Base-by-base conservation (phyloP, 2,888 invertebrate genomes). In the Bombyx huttoni region DNA sequence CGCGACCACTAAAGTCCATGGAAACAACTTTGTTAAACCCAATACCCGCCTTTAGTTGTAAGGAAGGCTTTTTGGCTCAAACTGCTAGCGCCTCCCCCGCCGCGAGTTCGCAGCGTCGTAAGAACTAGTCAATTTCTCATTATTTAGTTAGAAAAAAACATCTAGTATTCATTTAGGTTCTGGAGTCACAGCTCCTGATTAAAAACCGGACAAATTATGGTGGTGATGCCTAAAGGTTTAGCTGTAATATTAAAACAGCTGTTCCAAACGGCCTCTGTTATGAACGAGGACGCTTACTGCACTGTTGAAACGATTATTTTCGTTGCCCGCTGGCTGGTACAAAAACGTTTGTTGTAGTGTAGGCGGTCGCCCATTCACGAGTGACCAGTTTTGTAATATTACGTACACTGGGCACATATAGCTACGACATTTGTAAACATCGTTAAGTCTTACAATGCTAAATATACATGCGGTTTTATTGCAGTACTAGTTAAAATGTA, bases 251-350 rank as follows among this genome's bases (percentile, higher is more conserved):
- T 54, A 56, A 53, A 49, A 51, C 49, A 51, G 52, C 46, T 51
- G 35, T 48, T 58, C 49, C n/a, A 40, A 40, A 40, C 68, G 73
- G 75, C 77, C 78, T 77, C 69, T 72, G 73, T 71, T 62, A 56
- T 59, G 65, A 67, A 64, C 65, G 68, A 69, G 72, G 68, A 68
- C 75, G 63, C 58, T 64, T 53, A 53, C 62, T 70, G 70, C 67
- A 70, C 68, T 82, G 84, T 65, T 80, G 78, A 76, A 84, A 73
- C 76, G 75, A 84, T 86, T 84, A 86, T 79, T 78, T 78, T 74
- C 60, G 73, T 63, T 63, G 40, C 6, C 40, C 60, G 61, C 61
- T 56, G 51, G 54, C 49, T 55, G 60, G 61, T 63, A 66, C 64
- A 72, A 66, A 70, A 69, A 61, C 61, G 62, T 62, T 60, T 59